phyloP scores from a whole-genome alignment of 2,888 invertebrate species.

The Coelogynopora nodosa region DNA sequence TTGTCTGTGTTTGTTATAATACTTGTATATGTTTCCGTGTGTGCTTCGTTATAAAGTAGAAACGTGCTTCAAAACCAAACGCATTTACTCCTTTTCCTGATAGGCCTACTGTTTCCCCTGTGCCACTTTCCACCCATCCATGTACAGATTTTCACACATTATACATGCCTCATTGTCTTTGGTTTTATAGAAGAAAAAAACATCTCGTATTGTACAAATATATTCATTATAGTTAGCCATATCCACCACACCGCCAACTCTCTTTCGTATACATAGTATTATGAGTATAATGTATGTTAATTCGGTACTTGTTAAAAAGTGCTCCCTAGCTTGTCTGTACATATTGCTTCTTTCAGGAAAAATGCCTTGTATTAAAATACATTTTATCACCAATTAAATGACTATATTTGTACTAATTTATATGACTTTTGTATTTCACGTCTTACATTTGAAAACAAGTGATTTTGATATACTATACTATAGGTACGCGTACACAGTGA shows the following conservation, averaged over 20 bases:
- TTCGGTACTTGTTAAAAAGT: neutral
- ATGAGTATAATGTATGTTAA: neutral
- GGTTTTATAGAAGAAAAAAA: neutral
- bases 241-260: neutral
- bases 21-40: neutral
- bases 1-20: neutral
- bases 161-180: neutral
- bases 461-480: too few relatives aligned
- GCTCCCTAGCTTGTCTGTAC: neutral
- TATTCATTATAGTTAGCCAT: neutral
- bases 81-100: neutral
- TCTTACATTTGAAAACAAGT: too few relatives aligned
- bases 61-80: neutral
- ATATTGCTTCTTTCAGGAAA: neutral
- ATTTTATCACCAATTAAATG: neutral
- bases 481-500: too few relatives aligned
- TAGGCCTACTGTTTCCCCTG: too few relatives aligned
- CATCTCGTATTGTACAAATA: neutral
- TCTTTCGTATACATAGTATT: neutral
- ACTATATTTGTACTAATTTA: neutral
- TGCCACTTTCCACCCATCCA: neutral
- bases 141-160: slow-evolving; percentile 11
- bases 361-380: neutral
- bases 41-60: neutral
- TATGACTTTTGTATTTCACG: too few relatives aligned